Percentiles rank a stretch among this genome's conserved stretches.
These are phyloP conservation scores for Zygogramma bicolorata DNA, from an alignment of 2,888 invertebrate genomes.

Conservation along the genomic window DNA sequence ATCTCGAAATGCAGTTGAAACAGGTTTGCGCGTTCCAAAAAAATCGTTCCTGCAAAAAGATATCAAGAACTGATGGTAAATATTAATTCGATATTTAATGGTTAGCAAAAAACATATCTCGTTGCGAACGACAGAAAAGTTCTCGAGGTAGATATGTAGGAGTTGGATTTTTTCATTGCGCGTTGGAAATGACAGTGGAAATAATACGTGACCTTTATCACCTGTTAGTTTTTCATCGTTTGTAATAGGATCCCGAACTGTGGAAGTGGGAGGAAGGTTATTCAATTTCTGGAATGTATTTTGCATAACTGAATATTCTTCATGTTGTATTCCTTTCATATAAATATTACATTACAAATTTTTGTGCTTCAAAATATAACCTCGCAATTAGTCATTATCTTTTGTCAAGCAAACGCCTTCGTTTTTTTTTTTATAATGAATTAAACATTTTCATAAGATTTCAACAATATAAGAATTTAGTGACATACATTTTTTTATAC, in stretches of 20 bases:
- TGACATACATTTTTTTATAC: too few relatives aligned
- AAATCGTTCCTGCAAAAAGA: conserved; percentile 15
- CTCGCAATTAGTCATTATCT: too few relatives aligned
- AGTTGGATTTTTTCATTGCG: background rate
- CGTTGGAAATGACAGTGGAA: background rate
- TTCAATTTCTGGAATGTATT: too few relatives aligned
- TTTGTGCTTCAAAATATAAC: too few relatives aligned
- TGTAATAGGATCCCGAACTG: background rate
- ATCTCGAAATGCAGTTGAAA: conserved; percentile 18
- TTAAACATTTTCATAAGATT: too few relatives aligned
- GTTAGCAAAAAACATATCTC: background rate
- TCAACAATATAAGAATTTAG: too few relatives aligned
- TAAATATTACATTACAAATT: too few relatives aligned
- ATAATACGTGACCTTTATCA: background rate
- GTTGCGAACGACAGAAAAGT: background rate
- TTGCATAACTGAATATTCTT: too few relatives aligned
- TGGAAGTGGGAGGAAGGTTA: too few relatives aligned
- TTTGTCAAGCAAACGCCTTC: too few relatives aligned
- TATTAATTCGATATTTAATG: conserved; percentile 32
- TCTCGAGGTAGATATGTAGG: background rate
- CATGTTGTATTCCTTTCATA: too few relatives aligned
- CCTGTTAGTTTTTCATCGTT: background rate
- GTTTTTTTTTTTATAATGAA: too few relatives aligned
- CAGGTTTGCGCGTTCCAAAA: conserved; percentile 22
- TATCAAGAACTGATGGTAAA: conserved; percentile 23